Conservation (phyloP, 2,797 vertebrate genomes). For the Channa striata region DNA sequence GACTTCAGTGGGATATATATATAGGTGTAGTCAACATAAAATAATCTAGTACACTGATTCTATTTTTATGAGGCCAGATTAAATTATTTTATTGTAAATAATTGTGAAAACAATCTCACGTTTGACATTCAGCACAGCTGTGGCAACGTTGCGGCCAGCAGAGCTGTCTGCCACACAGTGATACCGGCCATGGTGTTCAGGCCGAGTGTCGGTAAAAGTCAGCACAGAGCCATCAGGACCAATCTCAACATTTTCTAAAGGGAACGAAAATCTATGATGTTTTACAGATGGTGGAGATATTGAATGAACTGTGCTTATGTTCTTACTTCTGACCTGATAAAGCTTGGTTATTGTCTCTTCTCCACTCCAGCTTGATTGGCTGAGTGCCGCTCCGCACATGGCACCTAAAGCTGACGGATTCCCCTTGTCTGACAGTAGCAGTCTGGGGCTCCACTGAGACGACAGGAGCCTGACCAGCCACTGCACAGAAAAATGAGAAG, state of each 20-base stretch:
- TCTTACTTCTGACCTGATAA: conserved; percentile 82
- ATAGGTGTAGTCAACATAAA: too few species aligned
- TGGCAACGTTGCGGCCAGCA: conserved; percentile 81
- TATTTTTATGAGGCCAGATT: too few species aligned
- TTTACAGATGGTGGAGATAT: neutral
- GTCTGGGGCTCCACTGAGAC: conserved; percentile 88
- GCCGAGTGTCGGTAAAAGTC: conserved; percentile 79
- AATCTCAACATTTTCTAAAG: conserved; percentile 88
- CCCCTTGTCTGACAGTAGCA: conserved; percentile 85
- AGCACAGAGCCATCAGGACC: conserved; percentile 88
- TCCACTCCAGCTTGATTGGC: conserved; percentile 89
- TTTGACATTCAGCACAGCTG: conserved; percentile 86
- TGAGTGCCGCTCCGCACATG: conserved; percentile 77
- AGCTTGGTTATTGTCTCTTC: conserved; percentile 83
- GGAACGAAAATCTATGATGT: neutral
- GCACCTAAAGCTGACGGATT: conserved; percentile 89
- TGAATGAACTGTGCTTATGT: neutral
- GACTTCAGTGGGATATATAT: too few species aligned
- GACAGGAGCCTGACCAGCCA: conserved; percentile 86
- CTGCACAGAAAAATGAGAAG: conserved; percentile 21
- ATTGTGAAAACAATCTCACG: conserved; percentile 80
- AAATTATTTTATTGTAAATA: neutral
- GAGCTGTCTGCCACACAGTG: conserved; percentile 88
- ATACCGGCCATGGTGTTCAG: conserved; percentile 90
- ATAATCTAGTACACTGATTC: too few species aligned